Evolutionary conservation across 1,140 invertebrate species (phyloP), one percentile per base, ranked within the genome.

Genomic region (Drosophila tani): DNA sequence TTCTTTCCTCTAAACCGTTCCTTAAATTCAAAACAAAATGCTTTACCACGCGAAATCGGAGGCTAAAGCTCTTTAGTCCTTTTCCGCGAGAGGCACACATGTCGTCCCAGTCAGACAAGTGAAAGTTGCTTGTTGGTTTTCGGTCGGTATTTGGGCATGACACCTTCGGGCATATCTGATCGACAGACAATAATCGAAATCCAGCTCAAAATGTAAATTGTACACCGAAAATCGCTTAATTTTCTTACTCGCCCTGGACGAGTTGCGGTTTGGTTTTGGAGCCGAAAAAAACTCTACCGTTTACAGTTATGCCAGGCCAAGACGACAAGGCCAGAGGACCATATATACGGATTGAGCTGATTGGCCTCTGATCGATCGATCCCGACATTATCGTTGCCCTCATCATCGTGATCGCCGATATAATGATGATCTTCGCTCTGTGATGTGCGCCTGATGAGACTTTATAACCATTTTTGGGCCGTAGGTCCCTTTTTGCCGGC

Each of bases 181-280:
- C 58, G 78, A 77, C 81, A 58, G 67, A 85, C 82, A 90, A 91
- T 84, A 90, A 88, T 74, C 75, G 86, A 91, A 79, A 85, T 63
- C 60, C 64, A 65, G 63, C 58, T 63, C 40, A 51, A 90, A 88
- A 88, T 90, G 85, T 84, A 88, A 88, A 88, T 84, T 75, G 68
- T 41, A 79, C 58, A 79, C 35, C 70, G 86, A 86, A 90, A 90
- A 90, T 90, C 86, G 82, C 85, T 90, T 90, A 64, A 90, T 90
- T 90, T 85, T 66, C 40, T 15, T 32, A 17, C 21, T 56, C 35
- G 59, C 46, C 38, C 17, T 60, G 43, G 60, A 76, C 35, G 55
- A 74, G 67, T 70, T 70, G 47, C 43, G 68, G 63, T 35, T 27
- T 45, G 58, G 14, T 43, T 70, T 45, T 66, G 62, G 74, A 64